Conservation (phyloP, 2,888 invertebrate species). For the Parnassius apollo region DNA sequence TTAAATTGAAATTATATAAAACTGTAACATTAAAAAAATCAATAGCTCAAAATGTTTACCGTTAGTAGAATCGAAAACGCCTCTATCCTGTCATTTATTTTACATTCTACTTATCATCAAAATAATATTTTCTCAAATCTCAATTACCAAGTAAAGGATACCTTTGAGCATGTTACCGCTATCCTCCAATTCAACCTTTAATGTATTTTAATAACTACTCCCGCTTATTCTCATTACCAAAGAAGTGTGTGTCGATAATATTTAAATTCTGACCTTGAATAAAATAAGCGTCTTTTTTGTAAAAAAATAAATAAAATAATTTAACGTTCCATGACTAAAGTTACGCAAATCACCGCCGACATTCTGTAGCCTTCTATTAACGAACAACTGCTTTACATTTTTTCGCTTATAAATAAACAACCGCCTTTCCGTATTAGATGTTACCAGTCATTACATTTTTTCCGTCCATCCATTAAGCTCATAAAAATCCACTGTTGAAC, state of each 20-base stretch:
- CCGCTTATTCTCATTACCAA: conserved; percentile 16
- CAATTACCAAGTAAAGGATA: conserved; percentile 4
- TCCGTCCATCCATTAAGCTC: too few species aligned
- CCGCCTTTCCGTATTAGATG: conserved; percentile 5
- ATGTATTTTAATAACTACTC: conserved; percentile 18
- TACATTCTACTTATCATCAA: too few species aligned
- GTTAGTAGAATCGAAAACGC: too few species aligned
- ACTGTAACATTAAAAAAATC: too few species aligned
- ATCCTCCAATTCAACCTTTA: conserved; percentile 10
- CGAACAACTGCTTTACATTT: conserved; percentile 12
- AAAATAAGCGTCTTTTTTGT: conserved; percentile 20
- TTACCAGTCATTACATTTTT: conserved; percentile 9
- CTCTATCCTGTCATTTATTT: too few species aligned
- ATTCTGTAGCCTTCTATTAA: conserved; percentile 15
- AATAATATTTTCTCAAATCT: neutral
- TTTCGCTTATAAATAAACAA: conserved; percentile 23
- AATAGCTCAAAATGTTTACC: too few species aligned
- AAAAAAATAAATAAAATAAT: conserved; percentile 13
- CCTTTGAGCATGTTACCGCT: conserved; percentile 4
- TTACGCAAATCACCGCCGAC: conserved; percentile 16
- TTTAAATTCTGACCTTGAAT: conserved; percentile 20
- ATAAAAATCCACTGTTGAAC: too few species aligned
- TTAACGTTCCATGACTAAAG: conserved; percentile 22
- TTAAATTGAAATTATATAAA: too few species aligned
- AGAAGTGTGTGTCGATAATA: conserved; percentile 3